Conservation (phyloP, 2,113 vertebrate species). For the Prunella fulvescens region DNA sequence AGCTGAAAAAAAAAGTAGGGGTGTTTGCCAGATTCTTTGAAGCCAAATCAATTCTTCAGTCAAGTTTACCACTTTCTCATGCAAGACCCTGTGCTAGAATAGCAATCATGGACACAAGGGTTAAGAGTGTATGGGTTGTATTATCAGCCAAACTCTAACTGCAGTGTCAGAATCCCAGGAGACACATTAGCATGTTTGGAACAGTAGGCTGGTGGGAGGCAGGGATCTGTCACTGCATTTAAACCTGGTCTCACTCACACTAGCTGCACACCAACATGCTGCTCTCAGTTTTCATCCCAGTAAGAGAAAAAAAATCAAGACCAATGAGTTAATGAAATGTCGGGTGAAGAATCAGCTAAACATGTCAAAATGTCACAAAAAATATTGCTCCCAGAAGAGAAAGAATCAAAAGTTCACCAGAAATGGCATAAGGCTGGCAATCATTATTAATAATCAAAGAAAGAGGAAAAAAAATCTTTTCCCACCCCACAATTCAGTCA, state of each 20-base stretch:
- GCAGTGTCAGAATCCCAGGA: background rate
- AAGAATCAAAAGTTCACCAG: constrained; percentile 1
- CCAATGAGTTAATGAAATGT: constrained; percentile 34
- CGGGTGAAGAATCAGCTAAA: constrained; percentile 11
- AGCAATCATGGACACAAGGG: background rate
- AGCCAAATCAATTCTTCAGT: background rate
- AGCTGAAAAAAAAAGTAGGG: background rate
- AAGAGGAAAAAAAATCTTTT: fast-evolving
- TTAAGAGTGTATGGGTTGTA: background rate
- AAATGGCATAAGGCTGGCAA: background rate
- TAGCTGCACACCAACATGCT: background rate
- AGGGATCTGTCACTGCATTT: background rate
- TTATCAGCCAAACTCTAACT: background rate
- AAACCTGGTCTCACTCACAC: background rate
- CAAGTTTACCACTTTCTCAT: background rate
- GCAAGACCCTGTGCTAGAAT: background rate
- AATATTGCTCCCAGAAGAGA: background rate
- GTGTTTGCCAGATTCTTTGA: background rate
- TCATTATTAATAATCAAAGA: background rate
- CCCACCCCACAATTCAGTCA: background rate
- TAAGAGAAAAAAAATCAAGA: constrained; percentile 23
- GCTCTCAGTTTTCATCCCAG: constrained; percentile 12
- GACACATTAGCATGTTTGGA: background rate
- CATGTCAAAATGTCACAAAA: constrained; percentile 17
- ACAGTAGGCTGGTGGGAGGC: background rate